Base-by-base conservation (phyloP, 2,888 invertebrate species). In the Bellardia pandia region DNA sequence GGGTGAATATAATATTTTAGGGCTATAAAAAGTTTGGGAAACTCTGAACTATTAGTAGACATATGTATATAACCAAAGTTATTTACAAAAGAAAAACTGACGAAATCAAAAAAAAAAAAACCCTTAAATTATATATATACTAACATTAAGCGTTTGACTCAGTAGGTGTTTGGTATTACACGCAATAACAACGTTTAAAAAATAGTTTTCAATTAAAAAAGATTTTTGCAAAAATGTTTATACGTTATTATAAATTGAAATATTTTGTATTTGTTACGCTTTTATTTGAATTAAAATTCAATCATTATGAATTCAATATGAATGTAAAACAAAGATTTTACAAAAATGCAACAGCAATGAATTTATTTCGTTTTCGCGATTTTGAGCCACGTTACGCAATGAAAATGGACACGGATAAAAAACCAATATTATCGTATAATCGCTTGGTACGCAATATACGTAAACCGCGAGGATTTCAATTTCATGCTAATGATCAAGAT, bases 391-490 rank as follows among this genome's bases (percentile, higher is more conserved):
- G 92, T 33, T 60, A 80, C 11, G 7, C 64, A 5, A 30, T 64
- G 2, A 78, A 71, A 51, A 40, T 56, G 33, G 66, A 83, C 7
- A 14, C n/a, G 16, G 40, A 75, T 30, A 9, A 37, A 2, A 30
- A 40, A 72, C 30, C 56, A 40, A 16, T 37, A 11, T 14, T 58
- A 23, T 23, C 37, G 23, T 23, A 23, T 40, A 42, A 77, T 53
- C 42, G 30, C 1, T 9, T 48, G 23, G 3, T 53, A n/a, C 30
- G 23, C 62, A 75, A 7, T 0, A 83, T 68, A 5, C 91, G 92
- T 1, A 89, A 91, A 74, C 86, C 89, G 1, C 89, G 92, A n/a
- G 92, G 92, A 9, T 90, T 92, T 58, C 92, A 92, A 75, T 92
- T 93, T 80, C 89, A 90, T 81, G 90, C 92, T 7, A 89, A 89